phyloP scores from a whole-genome alignment of 2,797 vertebrate genomes.

The Echeneis naucrates region DNA sequence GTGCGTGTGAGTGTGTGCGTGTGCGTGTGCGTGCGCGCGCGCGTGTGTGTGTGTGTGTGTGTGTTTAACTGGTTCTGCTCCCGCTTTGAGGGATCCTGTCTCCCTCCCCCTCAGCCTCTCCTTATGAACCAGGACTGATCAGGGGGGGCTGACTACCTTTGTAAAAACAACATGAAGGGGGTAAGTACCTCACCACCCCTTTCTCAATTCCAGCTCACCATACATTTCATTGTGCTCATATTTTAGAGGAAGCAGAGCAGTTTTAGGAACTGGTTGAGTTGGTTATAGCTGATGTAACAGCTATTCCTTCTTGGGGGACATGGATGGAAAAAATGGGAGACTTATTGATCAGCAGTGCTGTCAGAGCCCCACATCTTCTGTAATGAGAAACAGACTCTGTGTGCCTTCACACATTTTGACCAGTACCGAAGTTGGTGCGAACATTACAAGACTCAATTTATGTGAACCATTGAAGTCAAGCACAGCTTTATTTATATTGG shows the following conservation, averaged over 20 bases:
- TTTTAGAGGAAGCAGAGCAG: conserved; percentile 19
- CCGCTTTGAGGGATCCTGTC: conserved; percentile 82
- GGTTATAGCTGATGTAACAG: conserved; percentile 33
- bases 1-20: conserved; percentile 42
- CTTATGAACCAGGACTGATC: conserved; percentile 86
- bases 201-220: conserved; percentile 72
- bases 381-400: conserved; percentile 99
- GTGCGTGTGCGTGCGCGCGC: conserved; percentile 38
- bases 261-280: conserved; percentile 34
- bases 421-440: conserved; percentile 41
- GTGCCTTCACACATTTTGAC: conserved; percentile 55
- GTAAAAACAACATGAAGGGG: conserved; percentile 83
- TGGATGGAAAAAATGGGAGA: conserved; percentile 66
- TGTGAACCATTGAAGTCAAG: conserved; percentile 19
- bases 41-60: conserved; percentile 53
- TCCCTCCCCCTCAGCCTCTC: conserved; percentile 83
- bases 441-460: conserved; percentile 29
- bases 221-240: conserved; percentile 64
- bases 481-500: conserved; percentile 15
- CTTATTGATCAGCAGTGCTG: conserved; percentile 80
- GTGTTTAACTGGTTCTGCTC: conserved; percentile 83
- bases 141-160: conserved; percentile 83
- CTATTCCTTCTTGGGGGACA: conserved; percentile 27
- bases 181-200: conserved; percentile 86
- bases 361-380: conserved; percentile 86